phyloP scores from a whole-genome alignment of 2,888 invertebrate genomes.

The Apamea epomidion region DNA sequence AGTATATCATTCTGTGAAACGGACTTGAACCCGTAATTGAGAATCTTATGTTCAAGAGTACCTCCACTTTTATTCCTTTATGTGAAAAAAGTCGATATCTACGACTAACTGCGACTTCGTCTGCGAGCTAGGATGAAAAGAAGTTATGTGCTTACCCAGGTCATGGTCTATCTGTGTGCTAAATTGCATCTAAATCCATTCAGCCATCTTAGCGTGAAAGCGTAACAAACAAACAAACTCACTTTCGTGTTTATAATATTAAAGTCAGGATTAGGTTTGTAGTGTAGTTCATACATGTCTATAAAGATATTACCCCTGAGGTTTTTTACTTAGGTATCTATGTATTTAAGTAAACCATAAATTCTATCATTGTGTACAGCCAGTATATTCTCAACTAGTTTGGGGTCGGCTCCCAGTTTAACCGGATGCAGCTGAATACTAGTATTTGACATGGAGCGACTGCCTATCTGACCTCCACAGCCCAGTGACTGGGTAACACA shows the following conservation, averaged over 20 bases:
- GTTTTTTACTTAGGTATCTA: neutral
- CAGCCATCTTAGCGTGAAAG: no score
- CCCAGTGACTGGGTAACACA: neutral
- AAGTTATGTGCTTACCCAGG: no score
- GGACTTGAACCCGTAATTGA: neutral
- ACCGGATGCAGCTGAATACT: no score
- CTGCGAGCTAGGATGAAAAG: no score
- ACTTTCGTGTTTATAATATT: no score
- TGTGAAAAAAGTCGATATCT: neutral
- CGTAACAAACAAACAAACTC: no score
- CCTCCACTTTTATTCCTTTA: neutral
- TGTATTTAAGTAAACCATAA: constrained; percentile 15
- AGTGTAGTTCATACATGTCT: neutral
- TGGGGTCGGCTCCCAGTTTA: neutral
- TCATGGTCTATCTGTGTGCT: no score
- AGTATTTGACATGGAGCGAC: neutral
- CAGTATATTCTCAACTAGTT: neutral
- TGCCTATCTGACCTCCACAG: neutral
- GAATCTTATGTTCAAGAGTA: neutral
- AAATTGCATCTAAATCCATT: no score
- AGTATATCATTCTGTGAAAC: neutral
- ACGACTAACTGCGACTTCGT: neutral
- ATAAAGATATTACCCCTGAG: neutral
- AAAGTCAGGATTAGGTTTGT: neutral
- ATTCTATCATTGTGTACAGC: constrained; percentile 11